Percentiles rank a stretch among this genome's conserved stretches.
phyloP scores from a whole-genome alignment of 2,797 vertebrate genomes.

The Centropyge bicolor region DNA sequence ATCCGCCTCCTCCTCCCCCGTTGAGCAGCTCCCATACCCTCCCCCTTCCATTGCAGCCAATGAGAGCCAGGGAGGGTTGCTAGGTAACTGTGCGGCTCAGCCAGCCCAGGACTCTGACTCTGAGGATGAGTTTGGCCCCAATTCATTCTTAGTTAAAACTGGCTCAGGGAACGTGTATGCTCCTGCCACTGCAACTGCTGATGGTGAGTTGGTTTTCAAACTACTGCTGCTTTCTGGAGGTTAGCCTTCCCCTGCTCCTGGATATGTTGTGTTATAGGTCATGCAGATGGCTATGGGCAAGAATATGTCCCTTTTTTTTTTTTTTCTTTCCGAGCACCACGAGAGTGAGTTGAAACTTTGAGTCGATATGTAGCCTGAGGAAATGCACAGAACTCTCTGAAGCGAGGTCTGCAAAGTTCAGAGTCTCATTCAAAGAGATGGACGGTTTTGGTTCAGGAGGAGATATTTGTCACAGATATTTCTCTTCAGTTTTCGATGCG shows the following conservation, averaged over 20 bases:
- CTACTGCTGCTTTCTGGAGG: slow-evolving; percentile 79
- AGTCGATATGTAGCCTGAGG: slow-evolving; percentile 76
- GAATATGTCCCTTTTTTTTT: slow-evolving; percentile 63
- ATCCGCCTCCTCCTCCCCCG: slow-evolving; percentile 92
- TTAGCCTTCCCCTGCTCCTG: slow-evolving; percentile 65
- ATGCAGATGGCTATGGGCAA: slow-evolving; percentile 73
- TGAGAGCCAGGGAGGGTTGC: slow-evolving; percentile 96
- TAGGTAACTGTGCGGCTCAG: slow-evolving; percentile 96
- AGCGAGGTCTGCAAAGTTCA: slow-evolving; percentile 76
- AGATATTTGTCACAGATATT: slow-evolving; percentile 72
- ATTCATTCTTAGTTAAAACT: slow-evolving; percentile 98
- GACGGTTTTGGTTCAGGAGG: slow-evolving; percentile 63
- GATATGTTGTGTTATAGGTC: slow-evolving; percentile 73
- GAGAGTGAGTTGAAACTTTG: slow-evolving; percentile 68
- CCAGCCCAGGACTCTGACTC: slow-evolving; percentile 97
- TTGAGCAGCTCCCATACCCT: slow-evolving; percentile 93
- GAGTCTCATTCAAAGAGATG: slow-evolving; percentile 65
- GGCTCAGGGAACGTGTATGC: slow-evolving; percentile 93
- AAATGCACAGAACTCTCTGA: slow-evolving; percentile 67
- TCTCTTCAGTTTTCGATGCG: slow-evolving; percentile 52
- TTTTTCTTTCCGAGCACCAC: slow-evolving; percentile 56
- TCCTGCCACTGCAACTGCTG: slow-evolving; percentile 82
- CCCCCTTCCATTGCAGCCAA: slow-evolving; percentile 94
- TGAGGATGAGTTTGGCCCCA: slow-evolving; percentile 97
- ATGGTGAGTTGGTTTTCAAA: slow-evolving; percentile 93